phyloP scores from a whole-genome alignment of 2,888 invertebrate species.

The Acrobasis repandana region DNA sequence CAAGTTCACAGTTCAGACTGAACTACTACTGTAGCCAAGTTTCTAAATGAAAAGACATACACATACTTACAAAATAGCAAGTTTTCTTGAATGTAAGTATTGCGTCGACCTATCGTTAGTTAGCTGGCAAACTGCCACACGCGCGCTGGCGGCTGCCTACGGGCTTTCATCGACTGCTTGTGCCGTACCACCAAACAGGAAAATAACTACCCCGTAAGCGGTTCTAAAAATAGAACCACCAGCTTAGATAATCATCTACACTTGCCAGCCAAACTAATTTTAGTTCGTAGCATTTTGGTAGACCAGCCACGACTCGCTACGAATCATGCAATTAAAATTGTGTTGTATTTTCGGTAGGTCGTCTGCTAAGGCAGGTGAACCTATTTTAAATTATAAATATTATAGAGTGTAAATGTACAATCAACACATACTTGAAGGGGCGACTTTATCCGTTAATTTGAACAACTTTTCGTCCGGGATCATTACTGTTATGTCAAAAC shows the following conservation, averaged over 20 bases:
- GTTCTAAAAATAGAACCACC: slow-evolving; percentile 27
- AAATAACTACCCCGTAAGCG: neutral
- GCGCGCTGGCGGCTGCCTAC: slow-evolving; percentile 2
- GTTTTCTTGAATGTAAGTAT: slow-evolving; percentile 29
- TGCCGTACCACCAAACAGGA: neutral
- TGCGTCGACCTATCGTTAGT: slow-evolving; percentile 1
- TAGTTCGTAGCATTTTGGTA: slow-evolving; percentile 4
- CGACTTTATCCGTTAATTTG: no score
- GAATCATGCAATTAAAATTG: neutral
- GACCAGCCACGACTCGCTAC: neutral
- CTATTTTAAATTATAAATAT: no score
- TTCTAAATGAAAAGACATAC: no score
- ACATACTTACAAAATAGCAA: no score
- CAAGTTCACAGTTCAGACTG: no score
- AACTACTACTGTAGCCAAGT: no score
- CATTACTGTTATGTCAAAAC: no score
- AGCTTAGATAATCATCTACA: slow-evolving; percentile 2
- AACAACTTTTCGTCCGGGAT: no score
- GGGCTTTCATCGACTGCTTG: slow-evolving; percentile 2
- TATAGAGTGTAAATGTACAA: no score
- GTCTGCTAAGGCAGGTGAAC: no score
- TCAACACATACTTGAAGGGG: no score
- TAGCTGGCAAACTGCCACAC: slow-evolving; percentile 62
- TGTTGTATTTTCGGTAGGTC: neutral
- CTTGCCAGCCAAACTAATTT: neutral